Evolutionary conservation across 2,888 invertebrate genomes (phyloP).

Genomic region (Unio delphinus): DNA sequence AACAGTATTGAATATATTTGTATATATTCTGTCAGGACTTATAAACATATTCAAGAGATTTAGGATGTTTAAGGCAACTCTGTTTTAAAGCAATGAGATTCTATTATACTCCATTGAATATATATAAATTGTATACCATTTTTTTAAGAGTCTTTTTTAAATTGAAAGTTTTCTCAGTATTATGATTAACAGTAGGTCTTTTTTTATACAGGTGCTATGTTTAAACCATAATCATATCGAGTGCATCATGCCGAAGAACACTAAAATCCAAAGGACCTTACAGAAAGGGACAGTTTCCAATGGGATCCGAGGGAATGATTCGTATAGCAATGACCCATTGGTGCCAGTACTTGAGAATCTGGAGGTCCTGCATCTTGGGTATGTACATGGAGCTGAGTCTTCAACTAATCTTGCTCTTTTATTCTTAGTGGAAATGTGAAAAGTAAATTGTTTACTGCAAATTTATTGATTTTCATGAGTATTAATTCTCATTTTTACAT

Average conservation of each 20-base stretch:
- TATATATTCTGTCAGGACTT: too few relatives aligned
- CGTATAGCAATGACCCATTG: slow-evolving; percentile 35
- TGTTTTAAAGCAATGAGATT: too few relatives aligned
- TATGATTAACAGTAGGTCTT: not conserved
- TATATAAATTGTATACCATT: too few relatives aligned
- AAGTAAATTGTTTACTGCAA: too few relatives aligned
- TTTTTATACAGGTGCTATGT: slow-evolving; percentile 65
- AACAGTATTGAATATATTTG: too few relatives aligned
- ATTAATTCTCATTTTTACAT: too few relatives aligned
- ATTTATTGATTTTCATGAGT: too few relatives aligned
- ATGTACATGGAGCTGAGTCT: slow-evolving; percentile 9
- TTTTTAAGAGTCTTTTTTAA: not conserved
- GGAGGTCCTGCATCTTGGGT: slow-evolving; percentile 70
- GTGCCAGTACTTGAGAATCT: slow-evolving; percentile 66
- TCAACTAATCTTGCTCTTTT: too few relatives aligned
- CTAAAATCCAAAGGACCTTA: slow-evolving; percentile 26
- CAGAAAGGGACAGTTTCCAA: slow-evolving; percentile 21
- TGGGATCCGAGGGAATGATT: slow-evolving; percentile 31
- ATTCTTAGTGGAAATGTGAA: too few relatives aligned
- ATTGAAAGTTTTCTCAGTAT: not conserved
- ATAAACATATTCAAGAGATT: too few relatives aligned
- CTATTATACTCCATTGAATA: too few relatives aligned
- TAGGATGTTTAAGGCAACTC: too few relatives aligned
- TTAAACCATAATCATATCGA: slow-evolving; percentile 71
- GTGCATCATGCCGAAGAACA: slow-evolving; percentile 63